Evolutionary conservation across 2,888 invertebrate genomes (phyloP).

Genomic region (Lepidocyrtoides sp.): DNA sequence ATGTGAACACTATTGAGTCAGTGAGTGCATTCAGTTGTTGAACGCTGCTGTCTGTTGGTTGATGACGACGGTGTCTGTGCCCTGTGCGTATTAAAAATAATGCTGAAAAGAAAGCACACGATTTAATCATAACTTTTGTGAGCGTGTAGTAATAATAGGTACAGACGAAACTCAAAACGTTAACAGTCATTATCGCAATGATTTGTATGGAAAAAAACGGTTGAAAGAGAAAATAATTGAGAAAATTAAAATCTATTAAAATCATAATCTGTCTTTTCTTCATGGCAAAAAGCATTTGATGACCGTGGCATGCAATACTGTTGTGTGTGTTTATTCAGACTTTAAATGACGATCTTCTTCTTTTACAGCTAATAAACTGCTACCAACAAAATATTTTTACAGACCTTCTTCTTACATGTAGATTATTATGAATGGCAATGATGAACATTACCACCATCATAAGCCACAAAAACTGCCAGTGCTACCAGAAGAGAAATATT

Average conservation of each 20-base stretch:
- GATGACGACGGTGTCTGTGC: neutral
- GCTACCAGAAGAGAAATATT: constrained; percentile 49
- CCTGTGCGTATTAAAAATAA: constrained; percentile 12
- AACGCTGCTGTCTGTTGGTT: neutral
- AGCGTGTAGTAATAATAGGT: neutral
- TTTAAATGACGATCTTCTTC: neutral
- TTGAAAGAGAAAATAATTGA: constrained; percentile 74
- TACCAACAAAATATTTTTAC: constrained; percentile 7
- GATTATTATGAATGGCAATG: constrained; percentile 9
- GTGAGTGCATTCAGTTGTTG: constrained; percentile 21
- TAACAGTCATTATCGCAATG: neutral
- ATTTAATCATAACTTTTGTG: neutral
- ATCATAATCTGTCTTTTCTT: constrained; percentile 77
- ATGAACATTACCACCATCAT: constrained; percentile 20
- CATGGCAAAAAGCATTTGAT: constrained; percentile 57
- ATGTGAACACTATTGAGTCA: constrained; percentile 21
- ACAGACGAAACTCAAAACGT: neutral
- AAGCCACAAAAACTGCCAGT: constrained; percentile 65
- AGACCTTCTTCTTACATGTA: constrained; percentile 32
- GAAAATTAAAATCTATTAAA: constrained; percentile 81
- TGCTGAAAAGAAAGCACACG: constrained; percentile 15
- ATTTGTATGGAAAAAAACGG: constrained; percentile 37
- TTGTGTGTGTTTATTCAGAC: neutral
- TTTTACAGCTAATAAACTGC: no score
- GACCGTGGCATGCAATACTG: constrained; percentile 42